These are phyloP conservation scores for Ligdia adustata DNA, from an alignment of 2,888 invertebrate genomes.

Conservation along the genomic window DNA sequence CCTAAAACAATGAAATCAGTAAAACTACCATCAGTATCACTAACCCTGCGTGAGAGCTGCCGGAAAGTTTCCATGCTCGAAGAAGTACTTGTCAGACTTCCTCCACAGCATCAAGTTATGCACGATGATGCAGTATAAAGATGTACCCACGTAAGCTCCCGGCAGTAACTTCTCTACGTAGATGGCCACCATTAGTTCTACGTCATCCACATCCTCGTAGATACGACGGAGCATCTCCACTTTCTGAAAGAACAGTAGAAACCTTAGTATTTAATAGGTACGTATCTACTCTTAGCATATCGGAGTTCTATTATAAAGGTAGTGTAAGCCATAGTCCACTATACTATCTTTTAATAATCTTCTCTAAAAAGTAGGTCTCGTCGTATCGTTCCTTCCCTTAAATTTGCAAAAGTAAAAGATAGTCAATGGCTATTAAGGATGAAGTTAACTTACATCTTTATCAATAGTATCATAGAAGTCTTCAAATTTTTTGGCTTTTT, in stretches of 20 bases:
- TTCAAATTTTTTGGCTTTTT: conserved; percentile 87
- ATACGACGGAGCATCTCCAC: conserved; percentile 44
- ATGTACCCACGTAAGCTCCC: conserved; percentile 38
- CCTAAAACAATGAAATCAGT: no score
- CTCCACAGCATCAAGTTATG: conserved; percentile 46
- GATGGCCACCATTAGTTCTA: conserved; percentile 49
- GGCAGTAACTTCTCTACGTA: conserved; percentile 43
- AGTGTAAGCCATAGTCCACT: no score
- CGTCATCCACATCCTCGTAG: conserved; percentile 47
- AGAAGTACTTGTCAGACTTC: conserved; percentile 47
- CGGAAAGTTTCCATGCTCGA: conserved; percentile 47
- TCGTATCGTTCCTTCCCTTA: no score
- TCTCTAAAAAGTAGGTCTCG: no score
- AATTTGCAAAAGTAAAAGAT: no score
- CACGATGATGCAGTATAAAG: conserved; percentile 48
- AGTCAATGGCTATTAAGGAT: no score
- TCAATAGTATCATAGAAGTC: conserved; percentile 89
- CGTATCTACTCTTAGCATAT: not conserved
- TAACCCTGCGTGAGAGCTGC: conserved; percentile 43
- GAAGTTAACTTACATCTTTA: conserved; percentile 50
- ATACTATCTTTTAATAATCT: no score
- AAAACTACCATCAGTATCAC: no score
- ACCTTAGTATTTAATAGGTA: not conserved
- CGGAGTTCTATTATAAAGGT: not conserved
- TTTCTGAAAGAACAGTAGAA: conserved; percentile 36